Conservation (phyloP, 1,140 invertebrate species). For the Archivesica marissinica region DNA sequence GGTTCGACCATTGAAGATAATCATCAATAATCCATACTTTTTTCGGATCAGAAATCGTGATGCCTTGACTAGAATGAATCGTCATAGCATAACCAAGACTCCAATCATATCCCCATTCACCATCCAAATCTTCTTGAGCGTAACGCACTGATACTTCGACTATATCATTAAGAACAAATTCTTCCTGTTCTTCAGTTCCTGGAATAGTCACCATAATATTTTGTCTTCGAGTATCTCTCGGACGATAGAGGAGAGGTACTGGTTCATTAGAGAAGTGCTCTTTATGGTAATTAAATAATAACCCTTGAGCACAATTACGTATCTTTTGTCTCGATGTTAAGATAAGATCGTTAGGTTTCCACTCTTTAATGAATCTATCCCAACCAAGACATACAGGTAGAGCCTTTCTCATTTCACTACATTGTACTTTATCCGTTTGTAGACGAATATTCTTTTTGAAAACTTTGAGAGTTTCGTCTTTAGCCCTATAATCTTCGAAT, state of each 20-base stretch:
- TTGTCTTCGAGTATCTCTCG: background rate
- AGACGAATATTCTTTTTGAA: background rate
- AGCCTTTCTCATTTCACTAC: background rate
- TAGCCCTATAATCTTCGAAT: background rate
- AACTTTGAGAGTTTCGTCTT: background rate
- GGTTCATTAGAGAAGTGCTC: background rate
- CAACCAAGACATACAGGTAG: background rate
- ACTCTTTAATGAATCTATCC: background rate
- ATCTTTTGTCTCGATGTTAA: too few relatives aligned
- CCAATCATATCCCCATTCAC: too few relatives aligned
- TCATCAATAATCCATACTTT: background rate
- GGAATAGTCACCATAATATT: too few relatives aligned
- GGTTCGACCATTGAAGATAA: too few relatives aligned
- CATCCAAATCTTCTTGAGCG: background rate
- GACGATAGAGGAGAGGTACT: background rate
- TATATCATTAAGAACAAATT: background rate
- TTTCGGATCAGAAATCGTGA: background rate
- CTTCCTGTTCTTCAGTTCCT: background rate
- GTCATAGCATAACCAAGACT: too few relatives aligned
- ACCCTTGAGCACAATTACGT: background rate
- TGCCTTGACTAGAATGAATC: background rate
- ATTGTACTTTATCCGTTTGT: background rate
- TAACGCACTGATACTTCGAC: background rate
- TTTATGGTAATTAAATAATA: background rate
- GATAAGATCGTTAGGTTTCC: background rate